Evolutionary conservation across 2,113 vertebrate species (phyloP), one percentile per base, ranked within the genome.

Genomic region (Casuarius casuarius): DNA sequence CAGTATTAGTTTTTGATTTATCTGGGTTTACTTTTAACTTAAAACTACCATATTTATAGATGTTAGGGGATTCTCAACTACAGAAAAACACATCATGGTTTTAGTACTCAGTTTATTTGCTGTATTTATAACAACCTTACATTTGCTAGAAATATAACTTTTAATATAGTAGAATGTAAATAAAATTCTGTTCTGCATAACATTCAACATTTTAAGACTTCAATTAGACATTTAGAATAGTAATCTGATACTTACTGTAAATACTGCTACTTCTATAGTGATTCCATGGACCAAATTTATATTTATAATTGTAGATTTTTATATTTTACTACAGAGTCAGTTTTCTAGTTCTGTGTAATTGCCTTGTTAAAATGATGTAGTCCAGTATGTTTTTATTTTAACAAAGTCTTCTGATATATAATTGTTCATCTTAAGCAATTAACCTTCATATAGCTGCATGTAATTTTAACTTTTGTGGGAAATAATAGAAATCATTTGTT

Each of bases 291-390:
- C 99, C 99, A 99, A 99, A 99, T 99, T 99, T 99, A 98, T 99
- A 99, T 99, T 99, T 99, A 99, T 99, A 99, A 99, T 98, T 98
- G 98, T 99, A 99, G 99, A 99, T 98, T 99, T 99, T 99, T 99
- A 99, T 99, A 99, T 99, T 99, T 99, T 98, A 99, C 98, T 98
- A 98, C 98, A 96, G 97, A 98, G 97, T 98, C 98, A 95, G 97
- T 99, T 99, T 99, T 98, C 98, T 99, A 99, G 99, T 98, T 98
- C 97, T 97, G 98, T 98, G 97, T 98, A 97, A 97, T 98, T 98
- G 97, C 95, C 97, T 98, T 98, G 98, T 98, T 98, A 97, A 97
- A 98, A 98, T 98, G 66, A 97, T 94, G 87, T 99, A 98, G 98
- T 97, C 95, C 87, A 87, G 97, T 97, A 94, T 94, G 97, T 97